Base-by-base conservation (phyloP, 2,888 invertebrate genomes). In the Sarcophaga subvicina region DNA sequence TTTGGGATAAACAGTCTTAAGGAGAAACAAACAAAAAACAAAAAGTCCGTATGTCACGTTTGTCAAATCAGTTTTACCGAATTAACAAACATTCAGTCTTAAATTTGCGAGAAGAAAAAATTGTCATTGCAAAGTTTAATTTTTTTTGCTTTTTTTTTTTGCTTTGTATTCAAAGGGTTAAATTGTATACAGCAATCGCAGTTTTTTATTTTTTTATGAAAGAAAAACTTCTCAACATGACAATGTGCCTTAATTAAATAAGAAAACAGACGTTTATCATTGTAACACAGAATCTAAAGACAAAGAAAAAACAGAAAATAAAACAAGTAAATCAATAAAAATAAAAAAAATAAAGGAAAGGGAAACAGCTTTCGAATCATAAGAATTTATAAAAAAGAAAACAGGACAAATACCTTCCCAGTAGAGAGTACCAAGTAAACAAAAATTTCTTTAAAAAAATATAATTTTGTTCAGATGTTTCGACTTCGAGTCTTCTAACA, bases 61-160 rank as follows among this genome's bases (percentile, higher is more conserved):
- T 87, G 81, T 87, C 87, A 84, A 87, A 82, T 84, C 81, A 87
- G 64, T 87, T 87, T 81, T 81, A 75, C 66, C 59, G 81, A 84
- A 87, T 80, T 80, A 86, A 76, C 76, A 80, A 83, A 80, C 37
- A 76, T 67, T 69, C 71, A 59, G 62, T 59, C 22, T 11, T 54
- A 59, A 27, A 70, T 25, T 47, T 25, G 45, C 69, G 75, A 64
- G 66, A 47, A 64, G 47, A 17, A 22, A 67, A 75, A 66, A 67
- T 66, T 64, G 25, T 37, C 37, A n/a, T 25, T 17, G 63, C 49
- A 49, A 5, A 17, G 54, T 64, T 12, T 54, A 20, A 47, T 5
- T 64, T 47, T 37, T 75, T 75, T 17, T 37, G 22, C 62, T 66
- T 27, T 69, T 77, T 54, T 37, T 37, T 73, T 59, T 17, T 17